Evolutionary conservation across 37 sponge, comb jelly and placozoan species (phyloP).

Genomic region (Aplysina aerophoba): DNA sequence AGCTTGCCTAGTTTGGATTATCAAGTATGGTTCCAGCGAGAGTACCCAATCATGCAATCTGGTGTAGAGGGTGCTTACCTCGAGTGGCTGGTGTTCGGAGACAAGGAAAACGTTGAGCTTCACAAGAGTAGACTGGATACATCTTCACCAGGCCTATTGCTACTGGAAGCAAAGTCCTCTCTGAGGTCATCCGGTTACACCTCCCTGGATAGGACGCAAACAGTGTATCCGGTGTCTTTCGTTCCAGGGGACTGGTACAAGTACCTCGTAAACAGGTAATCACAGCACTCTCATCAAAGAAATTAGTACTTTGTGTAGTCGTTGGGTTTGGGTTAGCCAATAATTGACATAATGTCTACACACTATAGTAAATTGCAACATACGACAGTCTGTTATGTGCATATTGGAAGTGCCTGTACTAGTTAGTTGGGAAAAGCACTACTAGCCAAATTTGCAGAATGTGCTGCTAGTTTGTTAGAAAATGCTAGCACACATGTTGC

Average conservation of each 20-base stretch:
- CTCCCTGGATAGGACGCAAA: conserved; percentile 18
- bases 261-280: conserved; percentile 21
- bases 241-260: conserved; percentile 44
- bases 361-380: no score
- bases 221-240: conserved; percentile 38
- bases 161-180: conserved; percentile 29
- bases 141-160: neutral
- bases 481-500: no score
- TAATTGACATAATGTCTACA: no score
- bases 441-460: no score
- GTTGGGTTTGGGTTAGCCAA: no score
- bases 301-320: no score
- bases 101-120: conserved; percentile 36
- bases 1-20: conserved; percentile 2
- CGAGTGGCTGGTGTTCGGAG: conserved; percentile 45
- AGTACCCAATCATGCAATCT: neutral
- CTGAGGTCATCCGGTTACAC: conserved; percentile 16
- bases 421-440: no score
- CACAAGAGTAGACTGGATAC: conserved; percentile 14
- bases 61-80: conserved; percentile 24
- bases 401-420: no score
- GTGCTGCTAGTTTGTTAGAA: no score
- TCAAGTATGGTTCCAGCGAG: conserved; percentile 33
- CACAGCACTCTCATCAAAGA: no score
- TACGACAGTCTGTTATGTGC: no score